These are phyloP conservation scores for Macropodus opercularis DNA, from an alignment of 2,797 vertebrate species.

Conservation along the genomic window DNA sequence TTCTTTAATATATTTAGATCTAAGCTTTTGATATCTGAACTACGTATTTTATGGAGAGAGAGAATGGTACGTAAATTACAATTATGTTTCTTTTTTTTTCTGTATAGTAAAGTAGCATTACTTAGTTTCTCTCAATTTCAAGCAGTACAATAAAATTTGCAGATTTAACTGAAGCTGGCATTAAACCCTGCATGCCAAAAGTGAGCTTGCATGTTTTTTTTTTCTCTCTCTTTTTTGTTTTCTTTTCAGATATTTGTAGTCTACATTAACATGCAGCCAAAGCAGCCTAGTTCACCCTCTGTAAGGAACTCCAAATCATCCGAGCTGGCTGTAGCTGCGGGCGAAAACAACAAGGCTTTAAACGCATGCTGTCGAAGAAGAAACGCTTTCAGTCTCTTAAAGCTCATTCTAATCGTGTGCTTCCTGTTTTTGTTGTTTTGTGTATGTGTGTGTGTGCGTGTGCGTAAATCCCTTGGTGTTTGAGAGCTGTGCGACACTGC, in stretches of 20 bases:
- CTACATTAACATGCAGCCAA: conserved; percentile 66
- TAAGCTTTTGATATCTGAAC: too few relatives aligned
- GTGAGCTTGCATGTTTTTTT: conserved; percentile 61
- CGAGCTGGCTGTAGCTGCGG: conserved; percentile 77
- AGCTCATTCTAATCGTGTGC: conserved; percentile 70
- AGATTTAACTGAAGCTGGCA: conserved; percentile 55
- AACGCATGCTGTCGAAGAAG: conserved; percentile 74
- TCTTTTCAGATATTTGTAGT: conserved; percentile 57
- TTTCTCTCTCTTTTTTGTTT: too few relatives aligned
- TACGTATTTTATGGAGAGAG: background rate
- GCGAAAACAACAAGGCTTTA: conserved; percentile 82
- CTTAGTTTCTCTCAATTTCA: conserved; percentile 19
- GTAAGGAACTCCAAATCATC: conserved; percentile 75
- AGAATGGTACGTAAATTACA: conserved; percentile 28
- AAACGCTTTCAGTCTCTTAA: conserved; percentile 64
- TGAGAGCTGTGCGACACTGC: conserved; percentile 53
- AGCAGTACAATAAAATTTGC: conserved; percentile 50
- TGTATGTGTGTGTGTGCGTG: conserved; percentile 13
- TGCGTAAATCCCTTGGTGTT: conserved; percentile 59
- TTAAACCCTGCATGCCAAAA: conserved; percentile 26
- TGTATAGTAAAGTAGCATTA: background rate
- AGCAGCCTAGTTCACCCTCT: conserved; percentile 54
- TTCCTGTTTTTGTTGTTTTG: conserved; percentile 67
- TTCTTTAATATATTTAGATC: too few relatives aligned
- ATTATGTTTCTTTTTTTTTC: background rate